phyloP scores from a whole-genome alignment of 2,113 vertebrate genomes.

The Dicrurus megarhynchus region DNA sequence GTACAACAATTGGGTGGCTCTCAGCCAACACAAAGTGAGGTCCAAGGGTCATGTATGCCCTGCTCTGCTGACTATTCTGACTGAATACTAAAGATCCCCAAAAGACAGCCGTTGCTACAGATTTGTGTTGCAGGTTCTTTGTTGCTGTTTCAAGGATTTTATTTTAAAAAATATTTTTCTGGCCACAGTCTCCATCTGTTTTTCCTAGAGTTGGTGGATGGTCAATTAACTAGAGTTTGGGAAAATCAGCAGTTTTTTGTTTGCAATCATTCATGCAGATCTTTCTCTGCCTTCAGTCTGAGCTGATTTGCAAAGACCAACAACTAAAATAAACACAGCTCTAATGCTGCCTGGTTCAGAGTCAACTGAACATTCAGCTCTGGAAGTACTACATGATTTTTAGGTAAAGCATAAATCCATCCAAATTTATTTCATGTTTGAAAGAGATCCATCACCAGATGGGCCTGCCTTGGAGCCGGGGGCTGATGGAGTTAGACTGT shows the following conservation, averaged over 20 bases:
- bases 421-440: background rate
- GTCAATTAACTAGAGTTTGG: slow-evolving; percentile 38
- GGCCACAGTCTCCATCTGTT: background rate
- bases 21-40: background rate
- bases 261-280: slow-evolving; percentile 49
- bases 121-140: background rate
- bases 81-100: background rate
- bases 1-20: background rate
- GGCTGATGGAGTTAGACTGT: background rate
- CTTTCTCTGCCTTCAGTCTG: slow-evolving; percentile 33
- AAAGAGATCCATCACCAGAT: slow-evolving; percentile 34
- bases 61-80: background rate
- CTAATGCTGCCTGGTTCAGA: background rate
- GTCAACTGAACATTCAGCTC: background rate
- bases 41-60: background rate
- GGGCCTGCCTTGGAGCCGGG: background rate
- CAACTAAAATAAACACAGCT: slow-evolving; percentile 52
- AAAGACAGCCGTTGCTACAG: background rate
- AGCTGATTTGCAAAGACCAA: slow-evolving; percentile 47
- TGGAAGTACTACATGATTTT: background rate
- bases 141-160: background rate
- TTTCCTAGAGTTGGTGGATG: background rate
- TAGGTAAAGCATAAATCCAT: background rate
- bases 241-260: slow-evolving; percentile 47
- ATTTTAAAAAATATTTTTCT: background rate